Conservation (phyloP, 2,113 vertebrate genomes). For the Pelecanus crispus region DNA sequence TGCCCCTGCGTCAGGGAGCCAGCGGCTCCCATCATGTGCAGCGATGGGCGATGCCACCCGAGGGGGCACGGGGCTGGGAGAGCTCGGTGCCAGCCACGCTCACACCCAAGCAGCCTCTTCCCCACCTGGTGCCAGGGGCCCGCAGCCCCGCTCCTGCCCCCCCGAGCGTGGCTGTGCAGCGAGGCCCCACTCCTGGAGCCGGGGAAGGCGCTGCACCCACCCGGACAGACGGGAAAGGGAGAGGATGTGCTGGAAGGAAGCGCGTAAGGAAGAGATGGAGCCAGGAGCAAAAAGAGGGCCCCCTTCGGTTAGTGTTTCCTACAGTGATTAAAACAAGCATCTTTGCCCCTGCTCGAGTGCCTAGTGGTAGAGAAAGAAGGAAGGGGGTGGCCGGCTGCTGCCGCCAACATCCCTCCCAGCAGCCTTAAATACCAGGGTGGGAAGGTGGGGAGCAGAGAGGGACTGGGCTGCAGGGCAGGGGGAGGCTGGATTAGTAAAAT, state of each 20-base stretch:
- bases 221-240: fast-evolving
- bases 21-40: constrained; percentile 55
- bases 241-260: not conserved
- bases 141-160: not conserved
- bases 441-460: not conserved
- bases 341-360: not conserved
- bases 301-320: constrained; percentile 46
- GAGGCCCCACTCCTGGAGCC: not conserved
- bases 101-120: not conserved
- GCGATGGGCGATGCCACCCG: not conserved
- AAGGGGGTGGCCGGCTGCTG: not conserved
- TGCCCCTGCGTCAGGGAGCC: constrained; percentile 46
- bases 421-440: constrained; percentile 7
- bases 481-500: constrained; percentile 73
- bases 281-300: not conserved
- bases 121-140: not conserved
- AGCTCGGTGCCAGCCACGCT: fast-evolving
- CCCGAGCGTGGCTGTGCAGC: not conserved
- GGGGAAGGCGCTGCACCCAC: not conserved
- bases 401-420: not conserved
- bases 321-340: not conserved
- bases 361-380: not conserved
- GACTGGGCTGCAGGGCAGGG: constrained; percentile 17
- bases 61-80: not conserved
- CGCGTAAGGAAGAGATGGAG: not conserved